Evolutionary conservation across 2,113 vertebrate species (phyloP).

Genomic region (Acrocephalus arundinaceus): DNA sequence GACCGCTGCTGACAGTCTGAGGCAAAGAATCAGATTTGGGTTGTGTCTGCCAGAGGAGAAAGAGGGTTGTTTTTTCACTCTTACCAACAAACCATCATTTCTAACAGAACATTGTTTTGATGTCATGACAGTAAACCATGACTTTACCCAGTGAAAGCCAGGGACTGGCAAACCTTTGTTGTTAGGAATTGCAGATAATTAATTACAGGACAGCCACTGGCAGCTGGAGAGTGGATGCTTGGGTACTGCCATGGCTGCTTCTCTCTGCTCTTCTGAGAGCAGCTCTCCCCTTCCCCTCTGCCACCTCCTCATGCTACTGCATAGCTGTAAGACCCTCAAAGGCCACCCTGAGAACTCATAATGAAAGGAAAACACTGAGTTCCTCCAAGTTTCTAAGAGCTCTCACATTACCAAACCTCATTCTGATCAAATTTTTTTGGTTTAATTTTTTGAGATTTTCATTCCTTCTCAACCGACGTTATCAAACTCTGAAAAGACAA

Average conservation of each 20-base stretch:
- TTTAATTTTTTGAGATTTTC: background rate
- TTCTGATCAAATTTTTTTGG: background rate
- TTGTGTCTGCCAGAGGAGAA: background rate
- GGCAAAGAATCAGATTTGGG: background rate
- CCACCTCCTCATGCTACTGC: background rate
- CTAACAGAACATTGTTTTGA: background rate
- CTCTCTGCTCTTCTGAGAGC: background rate
- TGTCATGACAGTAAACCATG: background rate
- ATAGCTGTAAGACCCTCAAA: background rate
- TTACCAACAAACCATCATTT: background rate
- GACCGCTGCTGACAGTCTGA: background rate
- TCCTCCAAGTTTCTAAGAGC: background rate
- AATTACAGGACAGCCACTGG: background rate
- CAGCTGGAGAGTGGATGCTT: background rate
- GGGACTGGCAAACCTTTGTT: background rate
- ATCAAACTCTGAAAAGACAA: background rate
- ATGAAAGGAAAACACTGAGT: background rate
- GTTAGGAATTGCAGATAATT: background rate
- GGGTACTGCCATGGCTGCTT: background rate
- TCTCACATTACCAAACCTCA: background rate
- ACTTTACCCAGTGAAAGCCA: background rate
- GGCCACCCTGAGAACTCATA: background rate
- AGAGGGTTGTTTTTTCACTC: background rate
- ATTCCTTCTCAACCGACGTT: background rate
- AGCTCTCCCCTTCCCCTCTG: background rate